These are phyloP conservation scores for Sebastes iracundus DNA, from an alignment of 2,797 vertebrate species.

Conservation along the genomic window DNA sequence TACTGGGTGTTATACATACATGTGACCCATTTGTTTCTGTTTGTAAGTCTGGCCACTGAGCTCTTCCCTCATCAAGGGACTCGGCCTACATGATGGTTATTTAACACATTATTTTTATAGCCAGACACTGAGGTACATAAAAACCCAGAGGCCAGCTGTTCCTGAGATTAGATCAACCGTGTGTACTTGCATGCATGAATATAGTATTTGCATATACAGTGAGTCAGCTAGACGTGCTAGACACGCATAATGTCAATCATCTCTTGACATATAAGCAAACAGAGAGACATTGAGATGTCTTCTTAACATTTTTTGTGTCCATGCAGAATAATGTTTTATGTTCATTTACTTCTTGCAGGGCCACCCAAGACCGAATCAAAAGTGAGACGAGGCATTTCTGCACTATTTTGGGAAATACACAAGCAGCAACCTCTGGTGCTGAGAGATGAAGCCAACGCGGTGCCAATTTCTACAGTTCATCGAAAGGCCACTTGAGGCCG, in stretches of 20 bases:
- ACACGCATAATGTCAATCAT: not conserved
- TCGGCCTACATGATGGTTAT: not conserved
- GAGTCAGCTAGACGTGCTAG: not conserved
- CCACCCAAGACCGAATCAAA: not conserved
- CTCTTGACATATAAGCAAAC: not conserved
- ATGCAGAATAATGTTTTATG: not conserved
- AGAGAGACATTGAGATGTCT: not conserved
- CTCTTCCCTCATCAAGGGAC: not conserved
- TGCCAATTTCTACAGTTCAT: not conserved
- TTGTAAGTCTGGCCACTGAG: not conserved
- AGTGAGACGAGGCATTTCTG: not conserved
- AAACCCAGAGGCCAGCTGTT: not conserved
- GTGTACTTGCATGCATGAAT: not conserved
- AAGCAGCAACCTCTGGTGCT: too few species aligned
- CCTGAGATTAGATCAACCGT: not conserved
- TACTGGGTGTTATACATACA: not conserved
- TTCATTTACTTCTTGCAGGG: not conserved
- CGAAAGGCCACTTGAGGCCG: not conserved
- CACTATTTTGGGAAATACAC: too few species aligned
- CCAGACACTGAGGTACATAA: not conserved
- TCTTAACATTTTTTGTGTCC: not conserved
- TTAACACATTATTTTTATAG: not conserved
- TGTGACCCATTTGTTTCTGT: not conserved
- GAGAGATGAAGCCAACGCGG: too few species aligned
- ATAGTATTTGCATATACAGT: not conserved